Base-by-base conservation (phyloP, 2,888 invertebrate species). In the Bellardia bayeri region DNA sequence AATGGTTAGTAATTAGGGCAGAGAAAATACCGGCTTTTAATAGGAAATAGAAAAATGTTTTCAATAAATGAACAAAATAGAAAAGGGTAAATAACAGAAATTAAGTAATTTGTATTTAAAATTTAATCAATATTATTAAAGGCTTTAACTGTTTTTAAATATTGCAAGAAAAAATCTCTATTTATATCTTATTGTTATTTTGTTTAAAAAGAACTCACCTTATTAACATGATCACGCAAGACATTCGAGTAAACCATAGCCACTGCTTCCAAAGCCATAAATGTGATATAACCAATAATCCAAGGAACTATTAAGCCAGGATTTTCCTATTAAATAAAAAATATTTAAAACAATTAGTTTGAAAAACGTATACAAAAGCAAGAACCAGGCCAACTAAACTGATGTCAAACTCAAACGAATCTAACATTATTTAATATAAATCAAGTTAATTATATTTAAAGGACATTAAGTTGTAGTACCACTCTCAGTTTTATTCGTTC, bases 171-270 rank as follows among this genome's bases (percentile, higher is more conserved):
- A 37, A 37, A 9, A 8, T 0, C 0, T 45, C 2, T 11, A 45
- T 45, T 7, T 45, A 3, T 45, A 7, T 4, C 42, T 42, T 45
- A 45, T 1, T 11, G 45, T 45, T 13, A 11, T 45, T 45, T 13
- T 23, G 23, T 23, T 11, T 45, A n/a, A 5, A 13, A 56, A 45
- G 7, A 33, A 90, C 94, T 95, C 94, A 97, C 97, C 95, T 95
- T 96, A 94, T 97, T 97, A 89, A 97, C 96, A 93, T 97, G 97
- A 94, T 97, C 97, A 93, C 97, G 95, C 89, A 97, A 95, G 86
- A 97, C 96, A 94, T 97, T 97, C 85, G 97, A 97, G 93, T 97
- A 97, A 82, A 97, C 96, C 96, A 96, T 96, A 85, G 96, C 96
- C 94, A 97, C 96, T 58, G 96, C 96, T 93, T 97, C 97, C 89